A percentile compares a stretch with the other conserved stretches of the same genome.
phyloP scores from a whole-genome alignment of 2,113 vertebrate genomes.

The Lepus americanus region DNA sequence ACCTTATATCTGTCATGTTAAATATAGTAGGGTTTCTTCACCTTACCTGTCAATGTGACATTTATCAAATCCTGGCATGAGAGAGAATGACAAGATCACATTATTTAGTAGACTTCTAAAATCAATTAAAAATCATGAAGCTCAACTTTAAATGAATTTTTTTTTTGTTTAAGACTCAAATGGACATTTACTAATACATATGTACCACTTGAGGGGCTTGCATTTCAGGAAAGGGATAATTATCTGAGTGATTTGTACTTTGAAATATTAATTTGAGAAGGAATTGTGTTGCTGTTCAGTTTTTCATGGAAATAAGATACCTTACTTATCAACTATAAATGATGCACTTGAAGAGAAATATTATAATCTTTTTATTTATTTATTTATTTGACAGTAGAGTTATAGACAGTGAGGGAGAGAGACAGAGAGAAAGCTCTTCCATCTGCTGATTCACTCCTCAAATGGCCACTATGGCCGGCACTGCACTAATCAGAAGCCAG shows the following conservation, averaged over 20 bases:
- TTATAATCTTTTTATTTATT: neutral
- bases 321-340: neutral
- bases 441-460: too few species aligned
- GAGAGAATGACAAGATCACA: slow-evolving; percentile 30
- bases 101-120: slow-evolving; percentile 62
- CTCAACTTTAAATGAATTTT: neutral
- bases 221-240: neutral
- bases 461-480: too few species aligned
- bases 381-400: too few species aligned
- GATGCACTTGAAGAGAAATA: neutral
- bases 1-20: slow-evolving; percentile 54
- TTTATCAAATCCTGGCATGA: slow-evolving; percentile 47
- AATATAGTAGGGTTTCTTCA: slow-evolving; percentile 35
- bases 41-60: slow-evolving; percentile 19
- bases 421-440: too few species aligned
- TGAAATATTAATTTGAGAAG: slow-evolving; percentile 35
- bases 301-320: neutral
- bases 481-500: too few species aligned
- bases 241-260: slow-evolving; percentile 6
- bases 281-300: neutral
- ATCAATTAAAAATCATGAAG: neutral
- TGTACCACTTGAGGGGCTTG: neutral
- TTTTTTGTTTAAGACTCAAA: neutral
- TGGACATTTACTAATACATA: neutral
- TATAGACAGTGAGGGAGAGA: too few species aligned